phyloP scores from a whole-genome alignment of 1,140 invertebrate species.

The Cotesia typhae region DNA sequence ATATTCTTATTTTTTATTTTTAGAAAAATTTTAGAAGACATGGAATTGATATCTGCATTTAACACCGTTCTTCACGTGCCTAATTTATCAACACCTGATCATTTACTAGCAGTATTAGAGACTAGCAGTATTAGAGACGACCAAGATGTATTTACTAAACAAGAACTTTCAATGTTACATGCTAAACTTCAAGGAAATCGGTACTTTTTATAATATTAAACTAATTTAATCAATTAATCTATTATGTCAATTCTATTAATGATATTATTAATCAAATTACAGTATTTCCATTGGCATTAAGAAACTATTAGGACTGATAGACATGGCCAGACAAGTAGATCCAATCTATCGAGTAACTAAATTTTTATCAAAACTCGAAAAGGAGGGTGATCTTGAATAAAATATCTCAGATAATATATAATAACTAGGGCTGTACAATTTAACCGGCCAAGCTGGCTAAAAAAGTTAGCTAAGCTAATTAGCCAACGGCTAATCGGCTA shows the following conservation, averaged over 20 bases:
- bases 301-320: constrained; percentile 89
- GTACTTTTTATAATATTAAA: constrained; percentile 58
- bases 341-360: constrained; percentile 82
- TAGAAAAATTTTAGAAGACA: constrained; percentile 91
- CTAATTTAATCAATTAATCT: background rate
- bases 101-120: constrained; percentile 84
- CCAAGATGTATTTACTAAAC: constrained; percentile 81
- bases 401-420: background rate
- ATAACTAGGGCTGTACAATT: too few relatives aligned
- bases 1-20: constrained; percentile 36
- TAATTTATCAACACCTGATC: constrained; percentile 85
- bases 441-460: too few relatives aligned
- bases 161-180: constrained; percentile 79
- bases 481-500: too few relatives aligned
- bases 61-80: constrained; percentile 90
- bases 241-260: background rate
- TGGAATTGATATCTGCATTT: constrained; percentile 93
- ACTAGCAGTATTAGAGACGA: constrained; percentile 85
- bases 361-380: constrained; percentile 91
- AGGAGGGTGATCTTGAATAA: constrained; percentile 82
- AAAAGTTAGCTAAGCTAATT: too few relatives aligned
- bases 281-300: constrained; percentile 96
- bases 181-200: constrained; percentile 80
- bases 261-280: constrained; percentile 41
- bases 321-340: constrained; percentile 90